Base-by-base conservation (phyloP, 2,888 invertebrate genomes). In the Aphidoletes aphidimyza region DNA sequence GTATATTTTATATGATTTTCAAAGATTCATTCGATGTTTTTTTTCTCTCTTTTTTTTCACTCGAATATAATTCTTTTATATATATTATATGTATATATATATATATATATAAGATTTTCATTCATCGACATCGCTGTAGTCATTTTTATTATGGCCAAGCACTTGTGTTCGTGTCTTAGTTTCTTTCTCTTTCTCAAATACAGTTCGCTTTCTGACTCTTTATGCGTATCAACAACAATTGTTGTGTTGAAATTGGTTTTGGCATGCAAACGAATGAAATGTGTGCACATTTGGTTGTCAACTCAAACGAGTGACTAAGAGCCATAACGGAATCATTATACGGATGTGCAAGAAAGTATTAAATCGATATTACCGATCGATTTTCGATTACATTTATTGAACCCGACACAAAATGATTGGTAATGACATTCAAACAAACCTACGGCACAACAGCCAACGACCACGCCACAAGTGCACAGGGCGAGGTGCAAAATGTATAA, bases 1-100 rank as follows among this genome's bases (percentile, higher is more conserved):
- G 69, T 69, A 69, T 69, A 69, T 69, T 69, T 69, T 69, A 69
- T 69, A 69, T 69, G 69, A 69, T 69, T 69, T 69, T 69, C 69
- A 69, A 30, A 69, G 69, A 69, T 69, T 69, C 69, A 0, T 2
- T 30, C 2, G n/a, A 8, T 22, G n/a, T n/a, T 54, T 22, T n/a
- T 54, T 26, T n/a, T 54, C 30, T 69, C 30, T 34, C 30, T 69
- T 30, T 30, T 69, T 30, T 69, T 69, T 22, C 54, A 54, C 22
- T 54, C 54, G 54, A 54, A 54, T 54, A 54, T 54, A 54, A 22
- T 54, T 54, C 54, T 54, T 54, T 9, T 5, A 47, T 11, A 11
- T 6, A 19, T n/a, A n/a, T n/a, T n/a, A n/a, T n/a, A n/a, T n/a
- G n/a, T n/a, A n/a, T n/a, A n/a, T n/a, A n/a, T n/a, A n/a, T n/a